Base-by-base conservation (phyloP, 2,888 invertebrate genomes). In the Leptopilina myrica region DNA sequence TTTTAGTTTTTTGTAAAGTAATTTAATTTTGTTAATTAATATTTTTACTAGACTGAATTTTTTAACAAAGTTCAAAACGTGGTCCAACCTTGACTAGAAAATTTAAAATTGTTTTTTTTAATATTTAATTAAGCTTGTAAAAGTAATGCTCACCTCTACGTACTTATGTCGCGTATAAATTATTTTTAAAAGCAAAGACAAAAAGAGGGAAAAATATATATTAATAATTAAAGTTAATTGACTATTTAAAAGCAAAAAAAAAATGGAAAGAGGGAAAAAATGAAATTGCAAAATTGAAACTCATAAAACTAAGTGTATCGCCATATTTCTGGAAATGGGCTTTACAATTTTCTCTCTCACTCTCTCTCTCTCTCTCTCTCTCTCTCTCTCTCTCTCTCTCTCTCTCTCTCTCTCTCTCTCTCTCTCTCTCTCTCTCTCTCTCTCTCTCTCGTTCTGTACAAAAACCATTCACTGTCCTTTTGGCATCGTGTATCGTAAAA, bases 321-420 rank as follows among this genome's bases (percentile, higher is more conserved):
- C 69, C 69, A 69, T 69, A 73, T 73, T 73, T 73, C 73, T 73
- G 73, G 73, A 73, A 73, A 73, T 56, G n/a, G 73, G 73, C 73
- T 53, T 73, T 56, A 53, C 8, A 56, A 14, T 33, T 73, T 53
- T 73, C 56, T 33, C 33, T 26, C 56, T 9, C 12, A 12, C 11
- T 49, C 11, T 49, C 11, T 49, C 11, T 49, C 33, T 33, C 33
- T 33, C 33, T 33, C 11, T 49, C 33, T 33, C 33, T 33, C 33
- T 73, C 56, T 33, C 33, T 26, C 56, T 9, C 12, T 49, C 11
- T 49, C 11, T 49, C 11, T 49, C 11, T 49, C 33, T 33, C 33
- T 33, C 33, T 33, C n/a, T 73, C 56, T 33, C 33, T 26, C 56
- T 9, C 12, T 49, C 11, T 49, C 11, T 49, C 11, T 49, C 11